Base-by-base conservation (phyloP, 2,797 vertebrate species). In the Hypotaenidia okinawae region DNA sequence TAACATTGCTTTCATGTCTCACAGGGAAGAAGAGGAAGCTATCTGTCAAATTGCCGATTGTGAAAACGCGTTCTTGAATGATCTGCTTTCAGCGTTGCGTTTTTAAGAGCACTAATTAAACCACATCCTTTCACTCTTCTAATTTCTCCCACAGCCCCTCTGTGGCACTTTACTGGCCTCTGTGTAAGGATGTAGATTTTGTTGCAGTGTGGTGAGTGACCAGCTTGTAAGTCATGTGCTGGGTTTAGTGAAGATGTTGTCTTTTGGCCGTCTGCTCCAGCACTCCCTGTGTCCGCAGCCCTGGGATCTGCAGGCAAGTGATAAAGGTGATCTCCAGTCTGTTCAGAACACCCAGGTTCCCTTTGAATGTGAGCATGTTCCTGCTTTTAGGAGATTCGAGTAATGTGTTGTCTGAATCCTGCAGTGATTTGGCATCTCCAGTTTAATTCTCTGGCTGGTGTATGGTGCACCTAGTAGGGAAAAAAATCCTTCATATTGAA, bases 191-290 rank as follows among this genome's bases (percentile, higher is more conserved):
- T 33, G 41, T 49, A 30, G 73, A 21, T 87, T 84, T 87, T 84
- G 21, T 93, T 87, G 35, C 83, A 19, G 19, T 10, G 14, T 33
- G 23, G 24, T 12, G 52, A 96, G 67, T 51, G 89, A 80, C 51
- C 13, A 69, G 75, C 67, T 68, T 5, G 0, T 82, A 84, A 82
- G 43, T 94, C 89, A 51, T 72, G 88, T 84, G 81, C 87, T 93
- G 85, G 94, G 57, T 97, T 96, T 96, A 94, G 88, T 87, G 63
- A 47, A 84, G 84, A 59, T 93, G 83, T 97, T 95, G 97, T 97
- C 95, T 96, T 95, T 90, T 80, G 81, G 43, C 93, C 95, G 94
- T 96, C 96, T 97, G 96, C 87, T 96, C 59, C 9, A 55, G 39
- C 88, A 35, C 57, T 95, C 87, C 45, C 32, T 43, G 17, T 55